phyloP scores from a whole-genome alignment of 1,140 invertebrate species.

The Brachionus manjavacas region DNA sequence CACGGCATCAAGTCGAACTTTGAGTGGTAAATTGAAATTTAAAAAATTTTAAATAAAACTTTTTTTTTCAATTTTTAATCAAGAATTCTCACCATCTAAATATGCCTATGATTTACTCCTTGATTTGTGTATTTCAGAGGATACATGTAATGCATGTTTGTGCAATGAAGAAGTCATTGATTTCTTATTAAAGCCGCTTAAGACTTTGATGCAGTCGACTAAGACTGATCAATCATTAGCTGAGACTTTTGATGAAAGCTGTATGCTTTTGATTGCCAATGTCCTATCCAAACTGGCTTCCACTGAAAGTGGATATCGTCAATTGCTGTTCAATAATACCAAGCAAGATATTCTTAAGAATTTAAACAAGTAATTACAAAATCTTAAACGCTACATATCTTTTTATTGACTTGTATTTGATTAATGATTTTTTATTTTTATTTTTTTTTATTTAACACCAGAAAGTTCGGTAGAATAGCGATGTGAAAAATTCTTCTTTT shows the following conservation, averaged over 20 bases:
- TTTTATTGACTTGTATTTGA: too few species aligned
- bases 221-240: neutral
- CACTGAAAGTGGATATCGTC: slow-evolving; percentile 27
- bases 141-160: slow-evolving; percentile 50
- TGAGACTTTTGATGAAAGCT: neutral
- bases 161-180: slow-evolving; percentile 55
- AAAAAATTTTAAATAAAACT: neutral
- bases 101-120: neutral
- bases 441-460: neutral
- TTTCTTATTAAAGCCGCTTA: slow-evolving; percentile 50
- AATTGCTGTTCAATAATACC: neutral
- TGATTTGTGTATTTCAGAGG: slow-evolving; percentile 47
- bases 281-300: slow-evolving; percentile 48
- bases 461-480: too few species aligned
- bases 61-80: neutral
- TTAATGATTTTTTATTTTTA: neutral
- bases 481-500: too few species aligned
- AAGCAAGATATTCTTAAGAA: neutral
- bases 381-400: too few species aligned
- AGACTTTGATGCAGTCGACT: slow-evolving; percentile 46
- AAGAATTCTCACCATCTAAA: slow-evolving; percentile 30
- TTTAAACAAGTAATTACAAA: neutral
- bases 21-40: neutral
- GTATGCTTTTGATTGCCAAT: slow-evolving; percentile 48
- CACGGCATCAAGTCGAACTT: neutral